phyloP scores from a whole-genome alignment of 35 echinoderm and acorn worm species.

The Ophioderma brevispina region DNA sequence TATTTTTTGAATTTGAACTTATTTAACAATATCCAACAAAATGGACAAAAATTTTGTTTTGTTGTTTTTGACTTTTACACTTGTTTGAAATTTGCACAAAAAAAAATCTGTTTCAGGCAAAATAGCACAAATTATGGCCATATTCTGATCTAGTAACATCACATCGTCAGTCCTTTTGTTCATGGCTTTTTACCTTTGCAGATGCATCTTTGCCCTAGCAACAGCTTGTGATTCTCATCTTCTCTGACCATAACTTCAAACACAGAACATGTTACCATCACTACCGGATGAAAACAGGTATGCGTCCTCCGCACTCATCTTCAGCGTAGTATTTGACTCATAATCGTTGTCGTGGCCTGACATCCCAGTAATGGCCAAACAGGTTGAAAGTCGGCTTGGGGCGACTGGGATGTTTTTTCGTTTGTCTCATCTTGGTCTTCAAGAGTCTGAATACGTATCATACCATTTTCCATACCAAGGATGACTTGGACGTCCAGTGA shows the following conservation, averaged over 20 bases:
- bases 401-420: constrained; percentile 3
- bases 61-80: too few species aligned
- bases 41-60: too few species aligned
- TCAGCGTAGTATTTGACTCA: constrained; percentile 65
- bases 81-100: too few species aligned
- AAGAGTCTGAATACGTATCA: constrained; percentile 84
- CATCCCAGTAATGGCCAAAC: constrained; percentile 74
- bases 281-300: constrained; percentile 70
- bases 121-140: too few species aligned
- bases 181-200: constrained; percentile 83
- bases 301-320: constrained; percentile 72
- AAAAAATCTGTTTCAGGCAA: too few species aligned
- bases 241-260: constrained; percentile 88
- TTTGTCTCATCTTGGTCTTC: constrained; percentile 21
- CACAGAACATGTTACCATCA: constrained; percentile 95
- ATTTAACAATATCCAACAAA: too few species aligned
- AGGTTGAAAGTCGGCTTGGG: constrained; percentile 71
- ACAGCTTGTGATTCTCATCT: constrained; percentile 89
- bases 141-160: too few species aligned
- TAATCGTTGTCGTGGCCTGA: constrained; percentile 90
- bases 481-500: constrained; percentile 66
- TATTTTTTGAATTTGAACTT: too few species aligned
- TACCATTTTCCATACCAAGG: constrained; percentile 89
- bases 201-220: constrained; percentile 94
- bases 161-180: too few species aligned